Evolutionary conservation across 30 jellyfish, hydroid and myxozoan species (phyloP), one percentile per base, ranked within the genome.

Genomic region (Chrysaora quinquecirrha): DNA sequence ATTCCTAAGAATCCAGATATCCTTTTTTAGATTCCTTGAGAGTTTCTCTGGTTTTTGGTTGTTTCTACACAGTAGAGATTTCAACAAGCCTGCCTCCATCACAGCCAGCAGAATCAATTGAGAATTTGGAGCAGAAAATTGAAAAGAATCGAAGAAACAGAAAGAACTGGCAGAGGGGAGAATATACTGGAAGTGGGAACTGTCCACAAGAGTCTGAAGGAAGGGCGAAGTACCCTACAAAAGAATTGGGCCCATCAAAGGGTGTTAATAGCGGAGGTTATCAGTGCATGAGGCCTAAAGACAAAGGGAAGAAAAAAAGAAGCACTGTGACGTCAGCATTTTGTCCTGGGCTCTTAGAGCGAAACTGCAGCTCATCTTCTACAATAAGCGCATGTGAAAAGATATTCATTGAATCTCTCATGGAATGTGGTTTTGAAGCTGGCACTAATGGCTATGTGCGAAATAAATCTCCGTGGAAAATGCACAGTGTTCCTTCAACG

Each of bases 111-210:
- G 63, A 68, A 62, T 27, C 63, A 34, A 63, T 89, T 19, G 76
- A 71, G 3, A 87, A 82, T 23, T 21, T 89, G 25, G 88, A 83
- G 29, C n/a, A 49, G 72, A 30, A 56, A 11, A 62, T 83, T 20
- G 97, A 89, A 28, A 83, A 83, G 64, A 94, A 94, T 23, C 90
- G 91, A 20, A 31, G 90, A 28, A 63, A 75, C 30, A 56, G 97
- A 30, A 73, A 64, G 46, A 34, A 73, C 25, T 89, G 95, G 95
- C 64, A 74, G 35, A 73, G 97, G 1, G 91, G 91, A 11, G 97
- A 89, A 50, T 89, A 54, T 62, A 60, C 46, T 20, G 76, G 89
- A 4, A 56, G 86, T 54, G 19, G 19, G 21, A 66, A 77, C n/a
- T n/a, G n/a, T n/a, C 63, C 23, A 16, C 30, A 34, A 30, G 54